Conservation (phyloP, 2,113 vertebrate species). For the Burhinus oedicnemus region DNA sequence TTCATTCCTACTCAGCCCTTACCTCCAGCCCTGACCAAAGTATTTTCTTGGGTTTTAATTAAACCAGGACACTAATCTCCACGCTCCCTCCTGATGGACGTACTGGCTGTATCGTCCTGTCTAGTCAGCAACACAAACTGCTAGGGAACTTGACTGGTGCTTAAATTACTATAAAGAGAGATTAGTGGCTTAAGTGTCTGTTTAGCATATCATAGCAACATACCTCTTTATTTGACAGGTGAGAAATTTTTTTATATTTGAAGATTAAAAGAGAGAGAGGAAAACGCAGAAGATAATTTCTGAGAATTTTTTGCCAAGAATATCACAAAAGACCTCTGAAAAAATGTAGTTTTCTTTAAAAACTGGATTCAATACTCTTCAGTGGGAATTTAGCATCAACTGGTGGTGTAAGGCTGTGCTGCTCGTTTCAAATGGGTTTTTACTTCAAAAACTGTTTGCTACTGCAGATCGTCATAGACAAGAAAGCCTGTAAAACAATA, state of each 20-base stretch:
- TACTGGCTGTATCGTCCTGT: background rate
- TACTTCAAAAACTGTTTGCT: background rate
- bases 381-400: background rate
- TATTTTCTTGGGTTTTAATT: background rate
- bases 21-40: background rate
- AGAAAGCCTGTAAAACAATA: background rate
- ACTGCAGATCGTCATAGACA: background rate
- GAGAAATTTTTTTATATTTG: background rate
- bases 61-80: background rate
- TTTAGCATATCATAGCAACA: background rate
- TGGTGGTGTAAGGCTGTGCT: background rate
- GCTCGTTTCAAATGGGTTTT: rapidly evolving
- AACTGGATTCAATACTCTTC: background rate
- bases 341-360: background rate
- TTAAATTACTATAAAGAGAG: background rate
- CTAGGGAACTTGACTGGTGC: background rate
- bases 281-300: background rate
- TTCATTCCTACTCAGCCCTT: background rate
- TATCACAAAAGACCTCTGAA: background rate
- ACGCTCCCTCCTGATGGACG: background rate
- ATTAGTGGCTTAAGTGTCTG: background rate
- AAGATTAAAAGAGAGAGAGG: background rate
- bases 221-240: background rate
- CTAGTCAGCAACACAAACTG: background rate
- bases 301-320: background rate